Percentiles rank a stretch among this genome's conserved stretches.
phyloP scores from a whole-genome alignment of 2,797 vertebrate genomes.

The Hyperoplus lanceolatus region DNA sequence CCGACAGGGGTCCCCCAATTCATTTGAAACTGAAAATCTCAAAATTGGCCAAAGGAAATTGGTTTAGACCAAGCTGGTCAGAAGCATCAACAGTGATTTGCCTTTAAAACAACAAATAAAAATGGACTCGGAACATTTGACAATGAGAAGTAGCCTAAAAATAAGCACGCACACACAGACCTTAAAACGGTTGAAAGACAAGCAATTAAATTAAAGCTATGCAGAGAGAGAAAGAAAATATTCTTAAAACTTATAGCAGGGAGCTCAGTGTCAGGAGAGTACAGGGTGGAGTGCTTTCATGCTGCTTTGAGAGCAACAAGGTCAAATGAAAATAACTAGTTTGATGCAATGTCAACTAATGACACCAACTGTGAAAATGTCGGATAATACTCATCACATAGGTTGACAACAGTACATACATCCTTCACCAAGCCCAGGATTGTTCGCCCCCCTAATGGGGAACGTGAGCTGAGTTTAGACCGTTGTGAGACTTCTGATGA shows the following conservation, averaged over 20 bases:
- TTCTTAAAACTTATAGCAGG: constrained; percentile 2
- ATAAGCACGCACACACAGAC: constrained; percentile 12
- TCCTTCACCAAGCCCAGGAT: too few relatives aligned
- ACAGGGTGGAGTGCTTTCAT: constrained; percentile 11
- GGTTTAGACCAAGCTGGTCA: constrained; percentile 60
- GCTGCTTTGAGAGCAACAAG: constrained; percentile 33
- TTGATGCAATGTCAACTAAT: constrained; percentile 33
- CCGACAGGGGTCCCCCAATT: constrained; percentile 68
- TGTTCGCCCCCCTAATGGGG: too few relatives aligned
- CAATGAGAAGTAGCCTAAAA: constrained; percentile 13
- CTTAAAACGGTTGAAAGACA: constrained; percentile 17
- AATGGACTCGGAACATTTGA: constrained; percentile 18
- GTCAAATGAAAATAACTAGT: constrained; percentile 39
- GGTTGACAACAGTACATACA: too few relatives aligned
- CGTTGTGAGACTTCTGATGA: too few relatives aligned
- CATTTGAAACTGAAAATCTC: constrained; percentile 73
- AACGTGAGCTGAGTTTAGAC: too few relatives aligned
- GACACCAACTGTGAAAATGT: constrained; percentile 5
- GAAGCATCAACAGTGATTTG: constrained; percentile 63
- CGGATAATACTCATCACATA: too few relatives aligned
- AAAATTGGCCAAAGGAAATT: constrained; percentile 73
- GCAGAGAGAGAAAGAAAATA: background rate
- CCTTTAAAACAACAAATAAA: constrained; percentile 20
- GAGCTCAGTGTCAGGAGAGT: constrained; percentile 14
- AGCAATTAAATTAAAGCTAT: constrained; percentile 27